Base-by-base conservation (phyloP, 2,797 vertebrate species). In the Channallabes apus region DNA sequence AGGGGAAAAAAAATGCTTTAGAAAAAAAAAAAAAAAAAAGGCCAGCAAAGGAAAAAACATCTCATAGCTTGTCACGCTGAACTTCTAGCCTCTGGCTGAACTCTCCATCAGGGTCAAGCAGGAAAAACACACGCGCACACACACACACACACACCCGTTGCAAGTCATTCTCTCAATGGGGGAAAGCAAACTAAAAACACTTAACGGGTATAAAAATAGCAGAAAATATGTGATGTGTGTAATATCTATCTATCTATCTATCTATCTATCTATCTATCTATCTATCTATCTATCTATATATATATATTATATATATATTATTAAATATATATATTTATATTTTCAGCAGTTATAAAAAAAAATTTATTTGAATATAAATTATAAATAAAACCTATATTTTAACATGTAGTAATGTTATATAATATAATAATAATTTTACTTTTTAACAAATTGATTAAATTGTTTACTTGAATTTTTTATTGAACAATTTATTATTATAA, bases 21-120 rank as follows among this genome's bases (percentile, higher is more conserved):
- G 51, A 32, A 32, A 32, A 32, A 32, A 82, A 64, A 59, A 68
- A n/a, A 90, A 82, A 32, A 68, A 76, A 69, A 46, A 65, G 22
- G 78, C 38, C 85, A 86, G 89, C 79, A 83, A 90, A 79, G 86
- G 78, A 83, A 89, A 89, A 90, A 90, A 92, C 88, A 35, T 81
- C 51, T 38, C 54, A 27, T 64, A 80, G 75, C 86, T 68, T 75
- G 41, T 87, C 86, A 87, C 76, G 86, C 86, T 91, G 91, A 90
- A 89, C 89, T 87, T 84, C 87, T 93, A 91, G 89, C 93, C 94
- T 88, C 87, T 89, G 88, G 91, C 89, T 91, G 91, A 90, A 92
- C 86, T 85, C 83, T 88, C 81, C 59, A 59, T 72, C 84, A 87
- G 82, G 90, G 92, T 92, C 88, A 91, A 83, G 91, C 90, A 89